A percentile compares a stretch with the other conserved stretches of the same genome.
Evolutionary conservation across 1,140 invertebrate species (phyloP).

Genomic region (Drosophila truncata): DNA sequence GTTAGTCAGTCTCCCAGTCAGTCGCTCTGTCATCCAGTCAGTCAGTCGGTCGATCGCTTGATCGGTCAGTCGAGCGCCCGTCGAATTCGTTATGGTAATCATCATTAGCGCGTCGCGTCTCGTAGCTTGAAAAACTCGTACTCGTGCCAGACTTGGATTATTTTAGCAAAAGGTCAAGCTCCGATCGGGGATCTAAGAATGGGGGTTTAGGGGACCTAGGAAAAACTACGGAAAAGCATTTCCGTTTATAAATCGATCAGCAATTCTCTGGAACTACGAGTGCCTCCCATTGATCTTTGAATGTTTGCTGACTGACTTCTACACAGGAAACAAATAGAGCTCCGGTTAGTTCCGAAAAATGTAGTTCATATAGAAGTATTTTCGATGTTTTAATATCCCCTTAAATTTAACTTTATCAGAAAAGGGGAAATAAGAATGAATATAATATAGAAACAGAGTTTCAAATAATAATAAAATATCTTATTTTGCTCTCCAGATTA

Average conservation of each 20-base stretch:
- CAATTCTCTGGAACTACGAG: conserved; percentile 35
- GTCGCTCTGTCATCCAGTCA: conserved; percentile 11
- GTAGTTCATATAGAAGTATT: neutral
- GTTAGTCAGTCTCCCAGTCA: conserved; percentile 12
- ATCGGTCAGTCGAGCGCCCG: conserved; percentile 48
- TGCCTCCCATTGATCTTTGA: conserved; percentile 31
- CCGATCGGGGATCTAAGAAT: conserved; percentile 46
- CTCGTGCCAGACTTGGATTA: conserved; percentile 65
- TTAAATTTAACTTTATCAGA: neutral
- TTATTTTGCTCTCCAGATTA: neutral
- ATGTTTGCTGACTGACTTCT: conserved; percentile 46
- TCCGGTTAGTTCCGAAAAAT: too few species aligned
- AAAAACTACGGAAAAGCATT: conserved; percentile 57
- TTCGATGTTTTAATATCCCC: neutral
- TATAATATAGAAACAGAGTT: neutral
- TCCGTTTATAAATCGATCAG: conserved; percentile 62
- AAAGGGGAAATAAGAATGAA: neutral
- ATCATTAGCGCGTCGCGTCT: conserved; percentile 58
- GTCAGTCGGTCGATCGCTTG: conserved; percentile 21
- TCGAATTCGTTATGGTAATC: conserved; percentile 76
- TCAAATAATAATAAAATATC: neutral
- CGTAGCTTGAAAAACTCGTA: neutral
- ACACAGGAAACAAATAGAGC: neutral
- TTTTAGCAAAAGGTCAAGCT: conserved; percentile 73
- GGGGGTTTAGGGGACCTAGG: conserved; percentile 19